These are phyloP conservation scores for Deilephila porcellus DNA, from an alignment of 2,888 invertebrate species.

Conservation along the genomic window DNA sequence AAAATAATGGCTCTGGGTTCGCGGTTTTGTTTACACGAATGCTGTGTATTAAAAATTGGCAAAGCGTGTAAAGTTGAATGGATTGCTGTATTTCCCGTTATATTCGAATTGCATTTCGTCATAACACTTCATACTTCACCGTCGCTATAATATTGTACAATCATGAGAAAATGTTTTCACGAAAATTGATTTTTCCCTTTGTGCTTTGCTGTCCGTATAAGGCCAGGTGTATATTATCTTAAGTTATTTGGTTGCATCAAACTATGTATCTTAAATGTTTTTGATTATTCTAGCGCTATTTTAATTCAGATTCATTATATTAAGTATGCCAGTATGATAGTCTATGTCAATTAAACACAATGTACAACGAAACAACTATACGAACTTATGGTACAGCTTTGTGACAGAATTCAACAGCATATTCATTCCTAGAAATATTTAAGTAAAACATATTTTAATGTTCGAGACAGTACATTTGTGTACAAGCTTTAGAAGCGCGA, in stretches of 20 bases:
- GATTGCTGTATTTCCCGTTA: constrained; percentile 22
- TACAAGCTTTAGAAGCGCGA: constrained; percentile 37
- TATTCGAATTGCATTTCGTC: constrained; percentile 32
- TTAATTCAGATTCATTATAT: no score
- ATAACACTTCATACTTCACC: constrained; percentile 45
- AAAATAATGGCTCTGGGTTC: not conserved
- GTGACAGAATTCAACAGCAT: no score
- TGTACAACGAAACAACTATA: no score
- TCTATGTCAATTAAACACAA: no score
- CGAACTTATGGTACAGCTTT: no score
- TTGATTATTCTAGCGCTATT: no score
- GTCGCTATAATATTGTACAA: constrained; percentile 54
- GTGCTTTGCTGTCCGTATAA: constrained; percentile 49
- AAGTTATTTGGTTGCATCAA: no score
- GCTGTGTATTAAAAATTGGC: not conserved
- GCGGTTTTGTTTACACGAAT: constrained; percentile 13
- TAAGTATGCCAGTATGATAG: no score
- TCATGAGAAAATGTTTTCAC: constrained; percentile 56
- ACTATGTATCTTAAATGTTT: no score
- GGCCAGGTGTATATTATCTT: constrained; percentile 23
- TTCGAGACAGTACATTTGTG: constrained; percentile 13
- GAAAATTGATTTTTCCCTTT: constrained; percentile 73
- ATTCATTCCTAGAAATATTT: not conserved
- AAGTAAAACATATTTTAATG: not conserved
- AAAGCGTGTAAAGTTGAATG: not conserved